Evolutionary conservation across 2,113 vertebrate species (phyloP), one percentile per base, ranked within the genome.

Genomic region (Melanotaenia duboulayi): DNA sequence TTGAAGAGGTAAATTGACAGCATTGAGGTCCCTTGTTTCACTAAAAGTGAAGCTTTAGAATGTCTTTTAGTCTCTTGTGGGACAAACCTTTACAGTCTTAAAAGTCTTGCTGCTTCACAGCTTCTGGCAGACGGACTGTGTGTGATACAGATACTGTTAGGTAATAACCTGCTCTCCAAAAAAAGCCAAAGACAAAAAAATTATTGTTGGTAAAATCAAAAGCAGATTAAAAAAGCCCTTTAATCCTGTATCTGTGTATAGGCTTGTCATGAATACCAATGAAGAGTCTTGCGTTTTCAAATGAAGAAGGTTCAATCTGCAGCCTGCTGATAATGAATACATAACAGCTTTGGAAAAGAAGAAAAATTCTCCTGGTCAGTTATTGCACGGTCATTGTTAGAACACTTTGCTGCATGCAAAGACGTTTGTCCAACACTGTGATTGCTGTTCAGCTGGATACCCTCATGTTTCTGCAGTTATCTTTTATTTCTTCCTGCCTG

Each of bases 251-350:
- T 54, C 35, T 52, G 49, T 56, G 55, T 22, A 64, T 35, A 61
- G 7, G 16, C 16, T 50, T 60, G 14, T 32, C 70, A 11, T 69
- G 65, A 67, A 79, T 75, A 48, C 50, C 59, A 74, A 82, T 86
- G 48, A 37, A 63, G 50, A 59, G 20, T 23, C 25, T 46, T 32
- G 22, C 12, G 68, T 68, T 65, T 80, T 79, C 7, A 24, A 11
- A 13, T 1, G 2, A 39, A 17, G 11, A 58, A 12, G 1, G 0
- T 60, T 59, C 48, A 20, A 25, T 64, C 42, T 42, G 19, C 32
- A 37, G 68, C 23, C 52, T 56, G n/a, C 17, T 11, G 60, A 44
- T 70, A 63, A 79, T 80, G 61, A 68, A 77, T 24, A 67, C 20
- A 49, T 60, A 61, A 62, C 7, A 71, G 40, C 44, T 73, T 74